These are phyloP conservation scores for Vombatus ursinus DNA, from an alignment of 2,113 vertebrate species.

Conservation along the genomic window DNA sequence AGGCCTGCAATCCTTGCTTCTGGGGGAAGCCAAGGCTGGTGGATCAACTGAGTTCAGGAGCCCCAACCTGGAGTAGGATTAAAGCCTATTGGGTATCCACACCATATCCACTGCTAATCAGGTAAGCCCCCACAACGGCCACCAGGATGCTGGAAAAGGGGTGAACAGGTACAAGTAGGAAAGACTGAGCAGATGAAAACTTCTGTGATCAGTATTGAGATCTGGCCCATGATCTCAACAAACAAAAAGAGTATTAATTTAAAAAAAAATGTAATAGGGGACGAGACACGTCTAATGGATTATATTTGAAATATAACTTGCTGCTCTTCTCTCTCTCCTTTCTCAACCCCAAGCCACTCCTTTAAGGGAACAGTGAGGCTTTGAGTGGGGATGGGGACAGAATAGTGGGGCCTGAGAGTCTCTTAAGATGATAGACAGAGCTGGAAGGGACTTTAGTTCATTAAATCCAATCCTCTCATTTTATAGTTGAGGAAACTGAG, in stretches of 20 bases:
- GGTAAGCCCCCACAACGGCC: not conserved
- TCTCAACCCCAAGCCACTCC: not conserved
- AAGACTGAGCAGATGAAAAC: not conserved
- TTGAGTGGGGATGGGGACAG: not conserved
- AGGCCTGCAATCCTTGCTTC: not conserved
- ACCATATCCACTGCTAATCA: not conserved
- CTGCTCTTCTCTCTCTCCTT: not conserved
- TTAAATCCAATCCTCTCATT: not conserved
- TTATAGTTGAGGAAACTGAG: not conserved
- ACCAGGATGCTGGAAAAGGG: not conserved
- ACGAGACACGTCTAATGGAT: not conserved
- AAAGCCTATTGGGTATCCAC: not conserved
- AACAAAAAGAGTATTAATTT: not conserved
- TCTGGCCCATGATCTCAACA: not conserved
- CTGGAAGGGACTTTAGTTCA: not conserved
- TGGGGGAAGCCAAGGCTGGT: not conserved
- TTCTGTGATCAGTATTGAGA: not conserved
- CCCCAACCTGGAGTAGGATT: not conserved
- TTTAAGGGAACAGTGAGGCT: not conserved
- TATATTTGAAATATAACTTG: not conserved
- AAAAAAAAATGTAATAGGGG: not conserved
- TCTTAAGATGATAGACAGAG: not conserved
- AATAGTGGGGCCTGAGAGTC: not conserved
- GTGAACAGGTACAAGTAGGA: not conserved
- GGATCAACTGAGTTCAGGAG: not conserved